These are phyloP conservation scores for Lepetodrilus schrolli DNA, from an alignment of 2,888 invertebrate genomes.

Conservation along the genomic window DNA sequence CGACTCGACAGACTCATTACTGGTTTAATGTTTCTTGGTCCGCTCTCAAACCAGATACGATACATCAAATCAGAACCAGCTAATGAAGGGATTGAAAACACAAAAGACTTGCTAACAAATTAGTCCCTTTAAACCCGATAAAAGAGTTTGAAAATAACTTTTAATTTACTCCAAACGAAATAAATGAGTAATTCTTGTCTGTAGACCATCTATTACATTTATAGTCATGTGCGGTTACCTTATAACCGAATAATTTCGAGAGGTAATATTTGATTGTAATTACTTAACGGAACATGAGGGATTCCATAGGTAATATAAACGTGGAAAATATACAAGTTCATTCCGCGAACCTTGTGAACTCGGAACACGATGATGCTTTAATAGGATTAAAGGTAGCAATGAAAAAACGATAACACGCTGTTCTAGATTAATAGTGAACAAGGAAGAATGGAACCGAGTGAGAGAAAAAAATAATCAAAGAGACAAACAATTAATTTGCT, in stretches of 20 bases:
- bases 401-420: no score
- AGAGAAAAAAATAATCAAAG: conserved; percentile 22
- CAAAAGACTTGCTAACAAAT: conserved; percentile 11
- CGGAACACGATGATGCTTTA: not conserved
- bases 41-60: not conserved
- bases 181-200: not conserved
- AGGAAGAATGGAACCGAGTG: not conserved
- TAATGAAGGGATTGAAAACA: conserved; percentile 8
- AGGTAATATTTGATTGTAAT: no score
- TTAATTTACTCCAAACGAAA: conserved; percentile 11
- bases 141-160: conserved; percentile 16
- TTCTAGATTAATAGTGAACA: not conserved
- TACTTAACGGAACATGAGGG: no score
- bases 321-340: no score
- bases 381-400: conserved; percentile 17
- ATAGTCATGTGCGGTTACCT: no score
- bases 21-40: not conserved
- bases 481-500: conserved; percentile 7
- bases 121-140: conserved; percentile 11
- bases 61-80: not conserved
- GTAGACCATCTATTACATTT: no score
- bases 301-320: no score
- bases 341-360: no score
- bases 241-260: no score
- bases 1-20: conserved; percentile 7